Evolutionary conservation across 2,797 vertebrate genomes (phyloP), one percentile per base, ranked within the genome.

Genomic region (Hirundo rustica): DNA sequence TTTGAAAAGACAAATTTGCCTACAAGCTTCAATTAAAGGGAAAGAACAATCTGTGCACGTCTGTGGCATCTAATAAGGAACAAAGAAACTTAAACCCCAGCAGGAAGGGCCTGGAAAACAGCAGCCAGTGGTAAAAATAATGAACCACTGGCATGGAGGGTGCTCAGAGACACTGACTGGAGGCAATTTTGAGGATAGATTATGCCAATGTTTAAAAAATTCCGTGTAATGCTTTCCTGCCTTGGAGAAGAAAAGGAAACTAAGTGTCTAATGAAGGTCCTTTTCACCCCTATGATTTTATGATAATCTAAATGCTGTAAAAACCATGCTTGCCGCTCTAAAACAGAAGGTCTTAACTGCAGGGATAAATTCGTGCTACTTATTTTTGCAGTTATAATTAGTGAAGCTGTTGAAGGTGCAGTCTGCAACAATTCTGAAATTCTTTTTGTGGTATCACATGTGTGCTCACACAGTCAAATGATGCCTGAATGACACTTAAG

Each of bases 401-500:
- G 57, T 65, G 64, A 93, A 93, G 67, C 73, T 91, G 13, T 73
- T 67, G 70, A 91, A 91, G 53, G 55, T 65, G 55, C 73, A 92
- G 83, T 48, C 74, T 84, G 76, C 67, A 79, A 55, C 45, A 71
- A 48, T 79, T 85, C 57, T 73, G 80, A 44, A 88, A 66, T 82
- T 60, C 80, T 85, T 94, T 92, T 91, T 93, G 87, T 81, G 79
- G 20, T 66, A 67, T 86, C 89, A 79, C 83, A 86, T 86, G 85
- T 73, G 91, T 91, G 80, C 74, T 92, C 79, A 81, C 70, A 71
- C 70, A 68, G 45, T 91, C 64, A 85, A 89, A 92, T 57, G 72
- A 79, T 92, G 85, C 67, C 89, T 93, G 85, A 88, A 80, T 97
- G 96, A 92, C 89, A 95, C 74, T 95, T 90, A 44, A 91, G 92